phyloP scores from a whole-genome alignment of 2,888 invertebrate species.

The Standfussiana lucernea region DNA sequence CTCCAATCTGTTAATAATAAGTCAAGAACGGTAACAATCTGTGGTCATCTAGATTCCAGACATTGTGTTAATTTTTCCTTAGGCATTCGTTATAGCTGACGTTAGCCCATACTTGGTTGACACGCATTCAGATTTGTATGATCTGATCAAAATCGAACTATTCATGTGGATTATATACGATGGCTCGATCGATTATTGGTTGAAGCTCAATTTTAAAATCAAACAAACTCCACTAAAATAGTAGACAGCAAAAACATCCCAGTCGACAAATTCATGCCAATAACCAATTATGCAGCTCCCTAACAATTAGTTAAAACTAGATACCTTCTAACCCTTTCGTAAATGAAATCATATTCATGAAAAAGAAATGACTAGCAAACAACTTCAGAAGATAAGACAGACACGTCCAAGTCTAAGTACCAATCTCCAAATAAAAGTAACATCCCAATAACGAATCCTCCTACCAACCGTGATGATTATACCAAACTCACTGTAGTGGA shows the following conservation, averaged over 20 bases:
- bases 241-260: neutral
- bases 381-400: neutral
- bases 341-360: too few relatives aligned
- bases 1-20: slow-evolving; percentile 11
- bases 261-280: neutral
- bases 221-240: neutral
- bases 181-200: neutral
- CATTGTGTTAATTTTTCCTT: neutral
- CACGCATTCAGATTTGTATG: neutral
- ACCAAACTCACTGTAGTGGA: slow-evolving; percentile 29
- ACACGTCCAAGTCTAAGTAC: neutral
- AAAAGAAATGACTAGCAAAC: neutral
- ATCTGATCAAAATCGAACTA: too few relatives aligned
- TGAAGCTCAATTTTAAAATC: neutral
- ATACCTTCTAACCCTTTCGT: too few relatives aligned
- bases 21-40: slow-evolving; percentile 22
- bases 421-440: slow-evolving; percentile 22
- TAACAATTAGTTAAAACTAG: neutral
- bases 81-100: neutral
- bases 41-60: neutral
- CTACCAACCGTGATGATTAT: slow-evolving; percentile 28
- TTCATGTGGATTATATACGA: neutral
- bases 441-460: slow-evolving; percentile 6
- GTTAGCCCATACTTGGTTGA: neutral
- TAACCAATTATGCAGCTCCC: neutral